Base-by-base conservation (phyloP, 1,140 invertebrate genomes). In the Tigriopus japonicus region DNA sequence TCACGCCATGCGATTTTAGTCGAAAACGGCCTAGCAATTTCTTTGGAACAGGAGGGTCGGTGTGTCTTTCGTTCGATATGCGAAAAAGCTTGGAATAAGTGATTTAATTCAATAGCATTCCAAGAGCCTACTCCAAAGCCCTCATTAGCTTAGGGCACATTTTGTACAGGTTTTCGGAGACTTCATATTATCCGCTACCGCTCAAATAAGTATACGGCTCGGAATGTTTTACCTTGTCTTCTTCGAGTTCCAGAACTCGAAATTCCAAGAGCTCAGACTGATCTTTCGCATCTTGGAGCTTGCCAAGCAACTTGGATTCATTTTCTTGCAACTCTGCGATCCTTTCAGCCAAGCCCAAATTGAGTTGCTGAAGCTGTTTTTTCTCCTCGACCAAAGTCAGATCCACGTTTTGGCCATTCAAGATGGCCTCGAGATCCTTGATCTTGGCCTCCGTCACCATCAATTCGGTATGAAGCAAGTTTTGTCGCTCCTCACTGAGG, bases 231-330 rank as follows among this genome's bases (percentile, higher is more conserved):
- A 17, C 55, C 17, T 41, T 58, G 6, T 58, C 55, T 42, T 58
- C 55, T 15, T 58, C 55, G 1, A 58, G 28, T 24, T 58, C 55
- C 10, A 58, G 40, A 6, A 58, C 55, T 17, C 55, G 24, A 41
- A 58, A 58, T 40, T 58, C 55, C 41, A 58, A 42, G 13, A 58
- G 41, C 13, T 58, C 55, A 40, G 17, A 40, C 15, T 41, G 28
- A 58, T 58, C 55, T 41, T 42, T 58, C 12, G 55, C 7, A 12
- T 58, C 55, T 23, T 41, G 42, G 17, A 58, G 21, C 6, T 58
- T 17, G 17, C 14, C 17, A 7, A 28, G 17, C 7, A 23, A 2
- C 28, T 43, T 41, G 6, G 28, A 14, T 41, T 41, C 28, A 7
- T 43, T 15, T 43, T 40, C 55, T 10, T 41, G 42, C 35, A 17